phyloP scores from a whole-genome alignment of 2,888 invertebrate species.

The Tryphoninae sp. region DNA sequence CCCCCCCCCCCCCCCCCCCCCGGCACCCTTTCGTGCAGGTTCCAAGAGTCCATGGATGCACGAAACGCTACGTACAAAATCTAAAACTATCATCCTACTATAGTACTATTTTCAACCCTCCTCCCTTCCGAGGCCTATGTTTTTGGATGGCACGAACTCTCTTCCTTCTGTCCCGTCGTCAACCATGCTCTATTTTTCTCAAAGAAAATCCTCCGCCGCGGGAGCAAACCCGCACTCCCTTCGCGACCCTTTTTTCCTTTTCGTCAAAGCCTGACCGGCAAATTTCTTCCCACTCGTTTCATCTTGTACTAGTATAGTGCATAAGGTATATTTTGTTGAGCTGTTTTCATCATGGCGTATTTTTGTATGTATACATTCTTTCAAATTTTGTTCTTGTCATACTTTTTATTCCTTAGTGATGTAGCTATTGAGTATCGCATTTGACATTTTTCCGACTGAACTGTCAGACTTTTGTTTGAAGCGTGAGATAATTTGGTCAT shows the following conservation, averaged over 20 bases:
- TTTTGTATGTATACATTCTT: background rate
- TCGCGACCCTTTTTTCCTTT: slow-evolving; percentile 1
- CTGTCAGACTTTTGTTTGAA: too few species aligned
- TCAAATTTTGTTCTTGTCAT: background rate
- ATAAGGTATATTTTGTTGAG: background rate
- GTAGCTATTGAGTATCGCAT: too few species aligned
- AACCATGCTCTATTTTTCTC: slow-evolving; percentile 56
- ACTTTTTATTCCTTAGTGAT: background rate
- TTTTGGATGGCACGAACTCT: background rate
- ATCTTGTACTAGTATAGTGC: background rate
- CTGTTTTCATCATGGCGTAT: background rate
- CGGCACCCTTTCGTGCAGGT: slow-evolving; percentile 34
- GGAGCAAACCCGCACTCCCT: background rate
- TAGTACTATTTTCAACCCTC: slow-evolving; percentile 58
- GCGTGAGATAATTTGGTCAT: too few species aligned
- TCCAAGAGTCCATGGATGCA: slow-evolving; percentile 54
- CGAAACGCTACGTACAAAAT: slow-evolving; percentile 25
- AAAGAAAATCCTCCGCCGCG: slow-evolving; percentile 48
- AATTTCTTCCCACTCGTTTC: background rate
- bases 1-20: background rate
- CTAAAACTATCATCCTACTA: slow-evolving; percentile 36
- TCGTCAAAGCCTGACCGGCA: background rate
- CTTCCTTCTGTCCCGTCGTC: slow-evolving; percentile 30
- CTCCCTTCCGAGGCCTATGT: background rate
- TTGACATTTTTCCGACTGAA: too few species aligned